Evolutionary conservation across 2,113 vertebrate species (phyloP).

Genomic region (Corythornis cristatus): DNA sequence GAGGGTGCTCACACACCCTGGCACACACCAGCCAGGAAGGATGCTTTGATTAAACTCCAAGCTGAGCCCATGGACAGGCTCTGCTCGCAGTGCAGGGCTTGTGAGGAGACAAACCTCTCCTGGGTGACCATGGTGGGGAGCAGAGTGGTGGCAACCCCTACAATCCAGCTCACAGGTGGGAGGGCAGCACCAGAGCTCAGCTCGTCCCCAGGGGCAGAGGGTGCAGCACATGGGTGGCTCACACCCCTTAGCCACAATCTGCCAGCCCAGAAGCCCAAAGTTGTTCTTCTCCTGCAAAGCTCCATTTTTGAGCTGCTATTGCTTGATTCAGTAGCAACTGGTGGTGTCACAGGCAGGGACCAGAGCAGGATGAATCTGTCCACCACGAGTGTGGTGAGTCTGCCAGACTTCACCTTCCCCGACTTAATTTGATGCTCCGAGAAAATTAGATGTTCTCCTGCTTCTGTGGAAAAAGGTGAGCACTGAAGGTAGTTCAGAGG

Average conservation of each 20-base stretch:
- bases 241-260: background rate
- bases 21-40: background rate
- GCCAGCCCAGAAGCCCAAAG: background rate
- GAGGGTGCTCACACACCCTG: background rate
- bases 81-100: background rate
- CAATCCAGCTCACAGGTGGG: background rate
- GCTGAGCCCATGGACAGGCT: background rate
- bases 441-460: slow-evolving; percentile 33
- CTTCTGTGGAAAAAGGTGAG: slow-evolving; percentile 26
- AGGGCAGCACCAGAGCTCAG: background rate
- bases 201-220: too few relatives aligned
- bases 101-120: background rate
- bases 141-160: rapidly evolving
- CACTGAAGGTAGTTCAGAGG: slow-evolving; percentile 15
- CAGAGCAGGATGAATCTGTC: background rate
- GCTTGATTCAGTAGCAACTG: background rate
- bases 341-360: background rate
- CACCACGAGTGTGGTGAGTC: background rate
- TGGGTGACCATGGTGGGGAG: background rate
- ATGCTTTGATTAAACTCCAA: background rate
- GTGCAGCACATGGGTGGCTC: background rate
- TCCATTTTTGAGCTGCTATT: background rate
- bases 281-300: background rate
- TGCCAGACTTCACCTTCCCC: background rate
- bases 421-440: background rate